A percentile compares a stretch with the other conserved stretches of the same genome.
These are phyloP conservation scores for Mythimna vitellina DNA, from an alignment of 2,888 invertebrate genomes.

Conservation along the genomic window DNA sequence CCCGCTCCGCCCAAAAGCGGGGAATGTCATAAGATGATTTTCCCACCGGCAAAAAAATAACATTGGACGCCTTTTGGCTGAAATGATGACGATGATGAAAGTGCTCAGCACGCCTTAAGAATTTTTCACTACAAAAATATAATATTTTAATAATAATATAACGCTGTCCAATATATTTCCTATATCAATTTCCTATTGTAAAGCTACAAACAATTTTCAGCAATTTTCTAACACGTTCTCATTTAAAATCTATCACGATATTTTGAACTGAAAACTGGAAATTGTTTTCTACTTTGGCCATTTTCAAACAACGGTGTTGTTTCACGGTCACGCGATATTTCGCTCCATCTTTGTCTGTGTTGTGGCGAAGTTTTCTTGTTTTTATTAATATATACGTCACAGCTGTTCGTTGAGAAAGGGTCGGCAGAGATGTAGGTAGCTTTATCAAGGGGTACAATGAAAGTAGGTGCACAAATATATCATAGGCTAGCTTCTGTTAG, in stretches of 20 bases:
- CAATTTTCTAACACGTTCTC: neutral
- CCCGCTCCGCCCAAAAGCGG: too few species aligned
- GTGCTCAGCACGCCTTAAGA: too few species aligned
- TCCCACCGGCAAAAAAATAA: too few species aligned
- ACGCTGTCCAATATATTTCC: neutral
- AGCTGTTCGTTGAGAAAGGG: neutral
- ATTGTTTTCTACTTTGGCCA: slow-evolving; percentile 3
- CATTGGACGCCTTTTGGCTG: too few species aligned
- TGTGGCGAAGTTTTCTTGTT: slow-evolving; percentile 35
- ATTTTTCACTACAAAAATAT: too few species aligned
- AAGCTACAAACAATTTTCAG: neutral
- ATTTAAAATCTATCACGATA: slow-evolving; percentile 14
- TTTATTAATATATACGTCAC: slow-evolving; percentile 28
- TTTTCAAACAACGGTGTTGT: slow-evolving; percentile 53
- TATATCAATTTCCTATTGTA: neutral
- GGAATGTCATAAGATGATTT: too few species aligned
- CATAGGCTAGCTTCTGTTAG: too few species aligned
- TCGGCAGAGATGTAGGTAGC: neutral
- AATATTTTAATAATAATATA: neutral
- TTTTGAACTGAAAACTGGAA: neutral
- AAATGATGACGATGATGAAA: too few species aligned
- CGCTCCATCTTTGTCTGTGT: slow-evolving; percentile 68
- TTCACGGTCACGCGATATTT: slow-evolving; percentile 73
- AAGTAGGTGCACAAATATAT: neutral
- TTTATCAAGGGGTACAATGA: neutral